Base-by-base conservation (phyloP, 1,140 invertebrate species). In the Euborellia annulipes region DNA sequence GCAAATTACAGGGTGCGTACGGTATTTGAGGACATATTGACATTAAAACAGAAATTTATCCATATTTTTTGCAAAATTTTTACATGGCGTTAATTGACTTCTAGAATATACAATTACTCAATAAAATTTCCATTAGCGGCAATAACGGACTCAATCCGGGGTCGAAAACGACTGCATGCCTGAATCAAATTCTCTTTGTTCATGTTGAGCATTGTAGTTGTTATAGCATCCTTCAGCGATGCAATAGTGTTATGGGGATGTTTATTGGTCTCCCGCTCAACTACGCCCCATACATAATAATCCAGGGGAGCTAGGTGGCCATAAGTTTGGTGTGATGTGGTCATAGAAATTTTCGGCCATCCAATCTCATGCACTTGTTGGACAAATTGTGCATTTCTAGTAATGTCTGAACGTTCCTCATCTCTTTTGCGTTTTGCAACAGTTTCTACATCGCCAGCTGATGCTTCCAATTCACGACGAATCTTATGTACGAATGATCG, bases 241-340 rank as follows among this genome's bases (percentile, higher is more conserved):
- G 38, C 38, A 40, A 4, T 17, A 21, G 38, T 17, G 3, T 40
- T 16, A 17, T 17, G 13, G 20, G 38, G 38, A 4, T 40, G 16
- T 40, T 40, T 40, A 40, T 40, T 40, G 38, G 38, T 40, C 9
- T 40, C n/a, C n/a, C n/a, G n/a, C n/a, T n/a, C 38, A 40, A 40
- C 16, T 3, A 17, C 38, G 16, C 13, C 38, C 16, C 38, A 40
- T 17, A 40, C 16, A 18, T 17, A 40, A 40, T 40, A 40, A 17
- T 40, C 38, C 38, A 40, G 6, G 3, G 17, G 6, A 40, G 14
- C 19, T 3, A 40, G 38, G 16, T 40, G 3, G 23, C 23, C 23
- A 27, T n/a, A n/a, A n/a, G n/a, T 19, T n/a, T 3, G 38, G 38
- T 6, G 38, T 40, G 2, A 40, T 3, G 17, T 40, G 38, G 20